Conservation (phyloP, 2,888 invertebrate species). For the Orchestes rusci region DNA sequence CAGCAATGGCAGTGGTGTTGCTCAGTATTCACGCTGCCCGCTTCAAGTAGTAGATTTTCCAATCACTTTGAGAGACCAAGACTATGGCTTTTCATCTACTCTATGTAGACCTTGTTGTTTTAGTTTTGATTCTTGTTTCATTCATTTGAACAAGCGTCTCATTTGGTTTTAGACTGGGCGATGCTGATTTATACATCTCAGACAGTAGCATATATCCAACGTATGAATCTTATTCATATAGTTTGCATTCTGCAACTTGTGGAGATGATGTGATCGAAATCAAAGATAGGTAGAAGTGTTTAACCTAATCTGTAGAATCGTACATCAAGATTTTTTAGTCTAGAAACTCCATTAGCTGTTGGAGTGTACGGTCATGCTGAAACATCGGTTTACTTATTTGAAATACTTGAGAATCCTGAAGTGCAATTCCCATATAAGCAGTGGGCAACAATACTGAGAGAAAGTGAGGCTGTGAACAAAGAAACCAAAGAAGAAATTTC, state of each 20-base stretch:
- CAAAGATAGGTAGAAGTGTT: slow-evolving; percentile 25
- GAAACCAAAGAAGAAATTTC: too few relatives aligned
- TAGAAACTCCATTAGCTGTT: slow-evolving; percentile 24
- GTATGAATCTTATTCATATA: slow-evolving; percentile 27
- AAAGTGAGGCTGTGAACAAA: too few relatives aligned
- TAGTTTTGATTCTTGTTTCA: too few relatives aligned
- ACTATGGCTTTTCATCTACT: too few relatives aligned
- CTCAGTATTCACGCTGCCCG: too few relatives aligned
- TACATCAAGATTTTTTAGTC: slow-evolving; percentile 16
- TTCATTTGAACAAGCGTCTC: too few relatives aligned
- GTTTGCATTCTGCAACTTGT: slow-evolving; percentile 28
- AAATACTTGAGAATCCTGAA: slow-evolving; percentile 12
- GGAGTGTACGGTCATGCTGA: slow-evolving; percentile 23
- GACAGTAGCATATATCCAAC: slow-evolving; percentile 23
- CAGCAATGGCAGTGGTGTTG: too few relatives aligned
- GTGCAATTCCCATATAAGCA: slow-evolving; percentile 9
- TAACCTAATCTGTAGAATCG: too few relatives aligned
- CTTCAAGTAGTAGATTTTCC: too few relatives aligned
- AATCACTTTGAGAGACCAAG: too few relatives aligned
- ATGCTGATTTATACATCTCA: slow-evolving; percentile 29
- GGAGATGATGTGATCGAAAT: slow-evolving; percentile 27
- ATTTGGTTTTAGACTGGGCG: slow-evolving; percentile 24
- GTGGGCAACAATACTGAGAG: slow-evolving; percentile 10
- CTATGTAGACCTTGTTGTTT: too few relatives aligned
- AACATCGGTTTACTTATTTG: slow-evolving; percentile 11